Base-by-base conservation (phyloP, 2,888 invertebrate genomes). In the Dyspetes luteomarginatus region DNA sequence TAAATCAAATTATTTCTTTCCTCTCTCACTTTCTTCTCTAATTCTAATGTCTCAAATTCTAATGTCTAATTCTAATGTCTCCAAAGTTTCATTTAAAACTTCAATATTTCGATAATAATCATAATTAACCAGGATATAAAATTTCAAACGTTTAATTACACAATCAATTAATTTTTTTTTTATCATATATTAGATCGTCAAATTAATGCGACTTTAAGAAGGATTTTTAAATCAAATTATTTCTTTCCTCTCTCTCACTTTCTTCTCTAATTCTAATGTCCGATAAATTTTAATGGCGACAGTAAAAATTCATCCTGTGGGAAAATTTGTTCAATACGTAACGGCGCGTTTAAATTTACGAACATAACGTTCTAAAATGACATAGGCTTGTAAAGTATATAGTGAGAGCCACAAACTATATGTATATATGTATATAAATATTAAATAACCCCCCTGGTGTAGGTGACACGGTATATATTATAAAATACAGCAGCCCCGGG, bases 381-480 rank as follows among this genome's bases (percentile, higher is more conserved):
- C 80, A 76, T 81, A 48, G 24, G 19, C 71, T 71, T 71, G 22
- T 4, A 55, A 55, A 58, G 65, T 67, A 72, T n/a, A 72, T 41
- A 43, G 60, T 43, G 15, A 62, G 43, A 48, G 71, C 19, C 28
- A 45, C 55, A 64, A 36, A 41, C 56, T 50, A 12, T 43, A 24
- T 28, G 24, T 68, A 19, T 52, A 58, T n/a, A n/a, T n/a, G n/a
- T n/a, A n/a, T n/a, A n/a, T n/a, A n/a, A n/a, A n/a, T n/a, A n/a
- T n/a, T n/a, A n/a, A n/a, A 69, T 58, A 55, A 69, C 30, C 60
- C 65, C 71, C 52, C 15, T 45, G 15, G 3, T 58, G 52, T 50
- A 80, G 75, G 75, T 72, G 75, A 76, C 64, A 55, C 58, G 71
- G 65, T 56, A 65, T 56, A 58, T 30, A 26, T 43, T 30, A 60